These are phyloP conservation scores for Odocoileus virginianus DNA, from an alignment of 2,113 vertebrate species.

Conservation along the genomic window DNA sequence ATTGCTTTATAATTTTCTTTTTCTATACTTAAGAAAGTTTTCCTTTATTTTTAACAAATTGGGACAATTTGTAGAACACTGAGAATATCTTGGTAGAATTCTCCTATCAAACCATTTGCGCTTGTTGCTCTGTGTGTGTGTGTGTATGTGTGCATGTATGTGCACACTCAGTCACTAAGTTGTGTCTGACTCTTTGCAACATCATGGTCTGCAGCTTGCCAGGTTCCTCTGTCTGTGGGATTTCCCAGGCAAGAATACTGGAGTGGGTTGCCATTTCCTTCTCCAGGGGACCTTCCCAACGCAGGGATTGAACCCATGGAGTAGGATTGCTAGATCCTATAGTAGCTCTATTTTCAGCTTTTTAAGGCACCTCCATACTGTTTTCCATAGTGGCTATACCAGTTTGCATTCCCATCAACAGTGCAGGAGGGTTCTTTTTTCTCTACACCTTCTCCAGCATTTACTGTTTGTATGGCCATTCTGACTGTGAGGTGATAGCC, in stretches of 20 bases:
- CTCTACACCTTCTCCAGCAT: background rate
- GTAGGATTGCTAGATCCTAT: background rate
- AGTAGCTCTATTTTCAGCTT: background rate
- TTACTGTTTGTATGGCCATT: background rate
- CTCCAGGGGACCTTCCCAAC: background rate
- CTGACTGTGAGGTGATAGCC: background rate
- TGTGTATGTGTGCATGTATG: fast-evolving
- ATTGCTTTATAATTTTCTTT: background rate
- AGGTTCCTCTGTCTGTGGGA: background rate
- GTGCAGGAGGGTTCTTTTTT: background rate
- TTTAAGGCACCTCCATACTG: background rate
- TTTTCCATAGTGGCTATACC: background rate
- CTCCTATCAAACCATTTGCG: background rate
- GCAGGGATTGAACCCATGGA: background rate
- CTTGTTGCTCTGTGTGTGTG: background rate
- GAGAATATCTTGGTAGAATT: background rate
- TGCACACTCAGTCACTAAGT: background rate
- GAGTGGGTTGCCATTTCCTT: background rate
- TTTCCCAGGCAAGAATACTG: background rate
- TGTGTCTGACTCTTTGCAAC: background rate
- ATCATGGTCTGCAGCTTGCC: background rate
- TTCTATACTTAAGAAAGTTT: background rate
- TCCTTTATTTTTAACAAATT: background rate
- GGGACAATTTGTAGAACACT: background rate
- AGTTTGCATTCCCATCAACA: background rate